A percentile compares a stretch with the other conserved stretches of the same genome.
Evolutionary conservation across 2,888 invertebrate species (phyloP).

Genomic region (Saturnia japonica): DNA sequence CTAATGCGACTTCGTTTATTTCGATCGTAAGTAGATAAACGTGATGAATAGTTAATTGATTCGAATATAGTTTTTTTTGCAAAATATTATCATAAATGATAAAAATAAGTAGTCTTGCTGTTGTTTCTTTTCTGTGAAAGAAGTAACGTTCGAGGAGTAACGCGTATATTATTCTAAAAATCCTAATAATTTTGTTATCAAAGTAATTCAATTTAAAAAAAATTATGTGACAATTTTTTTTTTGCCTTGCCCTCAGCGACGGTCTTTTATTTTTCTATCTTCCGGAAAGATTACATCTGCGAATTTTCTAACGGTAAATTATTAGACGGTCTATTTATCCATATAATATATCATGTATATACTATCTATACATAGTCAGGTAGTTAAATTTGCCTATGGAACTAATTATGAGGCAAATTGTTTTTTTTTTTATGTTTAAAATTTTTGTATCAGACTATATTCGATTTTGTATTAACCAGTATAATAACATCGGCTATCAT

Average conservation of each 20-base stretch:
- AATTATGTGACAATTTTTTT: background rate
- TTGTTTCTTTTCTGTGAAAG: constrained; percentile 5
- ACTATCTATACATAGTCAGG: too few relatives aligned
- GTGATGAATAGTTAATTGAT: background rate
- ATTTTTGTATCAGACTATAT: too few relatives aligned
- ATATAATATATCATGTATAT: too few relatives aligned
- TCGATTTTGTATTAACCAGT: background rate
- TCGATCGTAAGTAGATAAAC: background rate
- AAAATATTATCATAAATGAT: background rate
- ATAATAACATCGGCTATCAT: constrained; percentile 34
- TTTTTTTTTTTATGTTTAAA: too few relatives aligned
- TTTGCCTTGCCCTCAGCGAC: too few relatives aligned
- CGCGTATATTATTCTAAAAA: background rate
- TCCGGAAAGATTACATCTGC: background rate
- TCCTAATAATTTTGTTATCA: background rate
- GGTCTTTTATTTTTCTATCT: too few relatives aligned
- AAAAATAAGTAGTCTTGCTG: background rate
- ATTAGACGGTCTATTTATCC: background rate
- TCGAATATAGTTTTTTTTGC: background rate
- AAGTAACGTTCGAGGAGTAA: background rate
- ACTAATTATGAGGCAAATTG: background rate
- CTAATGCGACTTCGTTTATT: background rate
- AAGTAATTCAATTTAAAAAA: background rate
- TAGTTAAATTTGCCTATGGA: background rate
- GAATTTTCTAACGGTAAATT: background rate